phyloP scores from a whole-genome alignment of 1,140 invertebrate genomes.

The Leguminivora glycinivorella region DNA sequence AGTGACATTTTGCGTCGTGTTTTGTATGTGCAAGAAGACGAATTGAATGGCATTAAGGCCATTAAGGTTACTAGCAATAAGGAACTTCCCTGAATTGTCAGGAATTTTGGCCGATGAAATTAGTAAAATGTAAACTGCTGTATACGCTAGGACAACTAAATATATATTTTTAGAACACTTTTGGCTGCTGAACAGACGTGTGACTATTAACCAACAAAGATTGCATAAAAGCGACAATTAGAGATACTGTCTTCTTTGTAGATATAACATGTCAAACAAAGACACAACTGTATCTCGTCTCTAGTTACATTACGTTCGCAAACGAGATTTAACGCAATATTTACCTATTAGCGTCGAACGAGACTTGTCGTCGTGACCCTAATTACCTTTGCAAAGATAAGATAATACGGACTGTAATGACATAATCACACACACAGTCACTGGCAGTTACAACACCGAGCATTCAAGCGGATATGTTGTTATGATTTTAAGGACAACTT shows the following conservation, averaged over 20 bases:
- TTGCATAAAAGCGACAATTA: neutral
- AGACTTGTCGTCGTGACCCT: conserved; percentile 14
- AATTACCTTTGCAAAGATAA: conserved; percentile 17
- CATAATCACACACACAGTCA: neutral
- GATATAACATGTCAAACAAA: neutral
- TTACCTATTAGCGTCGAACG: conserved; percentile 12
- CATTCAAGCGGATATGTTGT: neutral
- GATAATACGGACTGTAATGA: conserved; percentile 1
- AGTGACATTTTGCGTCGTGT: too few species aligned
- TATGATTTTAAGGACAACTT: neutral
- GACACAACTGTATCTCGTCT: neutral
- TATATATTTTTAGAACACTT: too few species aligned
- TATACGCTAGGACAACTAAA: too few species aligned
- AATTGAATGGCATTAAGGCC: too few species aligned
- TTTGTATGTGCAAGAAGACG: too few species aligned
- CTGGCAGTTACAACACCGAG: neutral
- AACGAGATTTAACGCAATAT: conserved; percentile 11
- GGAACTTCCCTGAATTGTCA: too few species aligned
- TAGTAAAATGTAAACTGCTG: too few species aligned
- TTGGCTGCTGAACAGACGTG: too few species aligned
- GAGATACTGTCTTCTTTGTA: neutral
- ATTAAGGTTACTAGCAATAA: too few species aligned
- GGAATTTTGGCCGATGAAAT: too few species aligned
- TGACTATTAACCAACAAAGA: neutral
- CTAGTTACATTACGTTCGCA: neutral